Evolutionary conservation across 2,113 vertebrate genomes (phyloP).

Genomic region (Bubo bubo): DNA sequence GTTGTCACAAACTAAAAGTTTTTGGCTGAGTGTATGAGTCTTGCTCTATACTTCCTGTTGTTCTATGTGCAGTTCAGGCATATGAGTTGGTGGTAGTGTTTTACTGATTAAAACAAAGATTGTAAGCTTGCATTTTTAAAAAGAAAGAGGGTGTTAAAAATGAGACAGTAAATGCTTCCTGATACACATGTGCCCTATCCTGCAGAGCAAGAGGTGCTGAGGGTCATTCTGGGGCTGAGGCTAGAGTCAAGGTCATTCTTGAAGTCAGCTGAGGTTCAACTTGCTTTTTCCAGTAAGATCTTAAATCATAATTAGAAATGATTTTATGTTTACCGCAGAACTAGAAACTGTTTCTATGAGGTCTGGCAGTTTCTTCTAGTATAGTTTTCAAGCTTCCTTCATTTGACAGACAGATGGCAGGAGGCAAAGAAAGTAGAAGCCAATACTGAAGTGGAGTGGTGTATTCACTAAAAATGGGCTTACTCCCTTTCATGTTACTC

Average conservation of each 20-base stretch:
- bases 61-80: neutral
- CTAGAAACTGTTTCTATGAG: neutral
- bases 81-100: neutral
- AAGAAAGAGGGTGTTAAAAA: neutral
- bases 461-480: neutral
- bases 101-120: neutral
- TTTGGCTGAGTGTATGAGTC: neutral
- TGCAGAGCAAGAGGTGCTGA: neutral
- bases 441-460: neutral
- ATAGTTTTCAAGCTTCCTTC: neutral
- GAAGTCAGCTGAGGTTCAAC: neutral
- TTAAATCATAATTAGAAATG: neutral
- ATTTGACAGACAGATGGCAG: neutral
- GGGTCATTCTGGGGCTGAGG: neutral
- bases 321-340: neutral
- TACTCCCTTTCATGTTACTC: neutral
- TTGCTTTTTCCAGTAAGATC: neutral
- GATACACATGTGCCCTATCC: rapidly evolving
- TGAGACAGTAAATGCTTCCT: neutral
- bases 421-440: neutral
- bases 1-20: neutral
- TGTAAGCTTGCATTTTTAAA: neutral
- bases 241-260: neutral
- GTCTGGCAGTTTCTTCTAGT: neutral
- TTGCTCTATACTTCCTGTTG: neutral